Base-by-base conservation (phyloP, 2,888 invertebrate species). In the Galerucella pusilla region DNA sequence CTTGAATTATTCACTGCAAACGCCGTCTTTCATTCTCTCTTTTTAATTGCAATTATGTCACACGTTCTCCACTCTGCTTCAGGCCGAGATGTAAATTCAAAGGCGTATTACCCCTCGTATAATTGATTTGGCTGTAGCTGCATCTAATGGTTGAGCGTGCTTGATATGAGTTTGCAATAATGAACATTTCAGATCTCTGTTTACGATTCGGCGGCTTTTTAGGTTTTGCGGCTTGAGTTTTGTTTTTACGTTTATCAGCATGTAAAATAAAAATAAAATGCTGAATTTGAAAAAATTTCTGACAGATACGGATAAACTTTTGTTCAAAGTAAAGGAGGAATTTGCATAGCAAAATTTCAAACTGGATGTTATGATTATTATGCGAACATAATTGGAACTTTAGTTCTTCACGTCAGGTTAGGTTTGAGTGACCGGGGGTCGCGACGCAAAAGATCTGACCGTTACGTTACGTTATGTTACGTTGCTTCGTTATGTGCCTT, bases 71-170 rank as follows among this genome's bases (percentile, higher is more conserved):
- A 52, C 6, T 52, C 52, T 52, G 14, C 14, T 52, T n/a, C n/a
- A 6, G n/a, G 14, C 6, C 14, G 52, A 6, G 14, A 7, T 14
- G 52, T n/a, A 7, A 14, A 14, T 49, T 49, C 49, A 49, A 49
- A 49, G 52, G n/a, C 52, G 52, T 20, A 57, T 57, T 20, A 10
- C 16, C 57, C 20, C 57, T 20, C 57, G 57, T 57, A 20, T 16
- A 57, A 57, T 57, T 20, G 57, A 57, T 20, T 57, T 16, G 57
- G 20, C 16, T 65, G 11, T 65, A 45, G 64, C 42, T 65, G 64
- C 45, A 65, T 45, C 64, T 65, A 65, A 65, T 65, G 64, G 64
- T n/a, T 20, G 45, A 46, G 46, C 64, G 64, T 65, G 64, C 63
- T 42, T 42, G 63, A 63, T 63, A 63, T 63, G 63, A 57, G 57